Base-by-base conservation (phyloP, 1,140 invertebrate genomes). In the Drosophila chauvacae region DNA sequence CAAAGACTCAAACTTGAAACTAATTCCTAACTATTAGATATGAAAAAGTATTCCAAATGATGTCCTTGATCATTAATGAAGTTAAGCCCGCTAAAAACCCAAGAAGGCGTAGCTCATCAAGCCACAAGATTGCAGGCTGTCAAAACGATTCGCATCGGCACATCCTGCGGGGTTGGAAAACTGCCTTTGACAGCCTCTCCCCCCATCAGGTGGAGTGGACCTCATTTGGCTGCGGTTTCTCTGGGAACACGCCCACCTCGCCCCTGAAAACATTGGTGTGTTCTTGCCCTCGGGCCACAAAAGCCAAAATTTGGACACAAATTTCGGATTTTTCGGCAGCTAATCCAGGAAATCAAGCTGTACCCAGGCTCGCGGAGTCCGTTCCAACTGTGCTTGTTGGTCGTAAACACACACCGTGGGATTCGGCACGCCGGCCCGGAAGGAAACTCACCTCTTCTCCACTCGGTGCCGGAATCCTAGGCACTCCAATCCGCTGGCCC, bases 341-440 rank as follows among this genome's bases (percentile, higher is more conserved):
- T 88, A 90, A 90, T 88, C 68, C 50, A 44, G 45, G 44, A 35
- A 20, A 23, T 48, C 47, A 16, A 57, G 68, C 70, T 73, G 70
- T 60, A 73, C 68, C 26, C 33, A 35, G 39, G 23, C 30, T 44
- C 7, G n/a, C 35, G 44, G 41, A 53, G 55, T 55, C 58, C 44
- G 75, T 72, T 88, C 85, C 84, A 70, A 88, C 84, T 88, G 84
- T 88, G 84, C 80, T 87, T 87, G 84, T 86, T 85, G 84, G 80
- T 90, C 84, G 84, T 88, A 88, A 88, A 88, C 84, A 88, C 76
- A 87, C 84, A 88, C 84, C 84, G 84, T 88, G 84, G 84, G 84
- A 88, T 84, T 88, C 84, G 81, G 75, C 76, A 78, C 76, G 72
- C 48, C 62, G 59, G 42, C 16, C 72, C 16, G 47, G 53, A 71